Evolutionary conservation across 1,140 invertebrate genomes (phyloP), one percentile per base, ranked within the genome.

Genomic region (Gonioctena quinquepunctata): DNA sequence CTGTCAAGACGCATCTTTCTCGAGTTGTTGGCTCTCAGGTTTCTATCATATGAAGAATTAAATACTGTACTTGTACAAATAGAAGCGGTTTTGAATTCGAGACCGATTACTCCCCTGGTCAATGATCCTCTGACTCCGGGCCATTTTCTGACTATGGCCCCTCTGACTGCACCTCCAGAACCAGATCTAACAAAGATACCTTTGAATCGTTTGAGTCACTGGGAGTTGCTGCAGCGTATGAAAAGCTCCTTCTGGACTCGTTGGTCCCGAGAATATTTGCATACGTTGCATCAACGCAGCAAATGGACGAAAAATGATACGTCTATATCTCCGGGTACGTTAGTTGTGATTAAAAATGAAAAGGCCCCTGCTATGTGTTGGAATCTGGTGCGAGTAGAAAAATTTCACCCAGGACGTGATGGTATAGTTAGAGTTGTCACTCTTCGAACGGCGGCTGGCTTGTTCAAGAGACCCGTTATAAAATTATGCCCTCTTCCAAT

Each of bases 41-140:
- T 78, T 52, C 49, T 77, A 48, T 67, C 73, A 19, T 78, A 74
- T 22, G 80, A 83, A 70, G 69, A 76, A 63, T 70, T 82, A 2
- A 18, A n/a, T n/a, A n/a, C n/a, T n/a, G n/a, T n/a, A n/a, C n/a
- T n/a, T n/a, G n/a, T n/a, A n/a, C n/a, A n/a, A n/a, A n/a, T n/a
- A n/a, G n/a, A n/a, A n/a, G n/a, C n/a, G n/a, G n/a, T n/a, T n/a
- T n/a, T n/a, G n/a, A 72, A n/a, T n/a, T n/a, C n/a, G n/a, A n/a
- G n/a, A n/a, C n/a, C n/a, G n/a, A n/a, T n/a, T 8, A 82, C 80
- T 0, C 21, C 81, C 0, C 22, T 81, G 1, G 62, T 50, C n/a
- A 7, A 69, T 82, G 57, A 77, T 80, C 5, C 27, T 28, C 13
- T 2, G 13, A 28, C 27, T 28, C 1, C 27, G 6, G 27, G 6